Evolutionary conservation across 2,888 invertebrate genomes (phyloP).

Genomic region (Aleiodes alternator): DNA sequence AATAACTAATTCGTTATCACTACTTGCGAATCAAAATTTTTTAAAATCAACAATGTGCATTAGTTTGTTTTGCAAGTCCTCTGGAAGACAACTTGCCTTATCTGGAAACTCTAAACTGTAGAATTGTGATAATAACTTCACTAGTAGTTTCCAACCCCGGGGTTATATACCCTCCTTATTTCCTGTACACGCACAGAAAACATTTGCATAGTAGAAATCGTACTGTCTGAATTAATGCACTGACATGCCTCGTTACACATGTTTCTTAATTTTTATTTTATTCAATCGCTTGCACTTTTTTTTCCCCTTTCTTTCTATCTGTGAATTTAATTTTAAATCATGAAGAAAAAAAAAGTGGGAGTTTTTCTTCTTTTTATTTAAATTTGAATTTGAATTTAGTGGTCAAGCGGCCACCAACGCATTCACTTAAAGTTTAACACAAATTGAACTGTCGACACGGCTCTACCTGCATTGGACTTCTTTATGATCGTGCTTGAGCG

Average conservation of each 20-base stretch:
- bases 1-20: slow-evolving; percentile 13
- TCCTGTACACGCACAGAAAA: slow-evolving; percentile 65
- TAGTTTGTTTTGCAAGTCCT: slow-evolving; percentile 36
- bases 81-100: slow-evolving; percentile 49
- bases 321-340: slow-evolving; percentile 38
- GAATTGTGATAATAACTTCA: slow-evolving; percentile 25
- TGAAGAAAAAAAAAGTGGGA: not conserved
- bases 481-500: slow-evolving; percentile 38
- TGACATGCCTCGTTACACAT: slow-evolving; percentile 64
- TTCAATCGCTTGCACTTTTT: not conserved
- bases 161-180: slow-evolving; percentile 51
- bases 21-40: not conserved
- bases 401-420: slow-evolving; percentile 24
- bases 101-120: slow-evolving; percentile 23
- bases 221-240: slow-evolving; percentile 67
- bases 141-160: slow-evolving; percentile 12
- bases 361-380: not conserved
- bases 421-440: slow-evolving; percentile 38
- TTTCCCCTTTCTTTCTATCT: slow-evolving; percentile 36
- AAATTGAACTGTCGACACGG: slow-evolving; percentile 46
- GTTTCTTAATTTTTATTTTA: slow-evolving; percentile 46
- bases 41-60: not conserved
- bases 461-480: slow-evolving; percentile 28
- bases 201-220: slow-evolving; percentile 64
- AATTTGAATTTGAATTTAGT: slow-evolving; percentile 27